Percentiles rank a stretch among this genome's conserved stretches.
These are phyloP conservation scores for Drosophila kanapiae DNA, from an alignment of 1,140 invertebrate genomes.

Conservation along the genomic window DNA sequence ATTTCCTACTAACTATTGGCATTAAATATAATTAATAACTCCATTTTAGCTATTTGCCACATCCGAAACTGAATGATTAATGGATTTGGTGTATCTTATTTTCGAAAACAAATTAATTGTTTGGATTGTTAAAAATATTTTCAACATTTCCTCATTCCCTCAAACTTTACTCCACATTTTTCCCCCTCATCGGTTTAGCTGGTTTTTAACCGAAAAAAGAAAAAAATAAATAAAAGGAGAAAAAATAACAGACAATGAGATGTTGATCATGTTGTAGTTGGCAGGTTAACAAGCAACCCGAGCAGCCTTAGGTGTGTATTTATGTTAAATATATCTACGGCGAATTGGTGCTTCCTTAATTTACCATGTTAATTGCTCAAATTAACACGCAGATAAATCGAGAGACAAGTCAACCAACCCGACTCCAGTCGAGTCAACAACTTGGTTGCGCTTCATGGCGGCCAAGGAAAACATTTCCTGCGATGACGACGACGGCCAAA, in stretches of 20 bases:
- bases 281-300: constrained; percentile 55
- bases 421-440: constrained; percentile 22
- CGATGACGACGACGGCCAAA: constrained; percentile 26
- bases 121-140: constrained; percentile 2
- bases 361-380: constrained; percentile 66
- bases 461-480: constrained; percentile 44
- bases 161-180: constrained; percentile 20
- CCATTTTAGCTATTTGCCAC: not conserved
- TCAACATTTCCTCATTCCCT: constrained; percentile 27
- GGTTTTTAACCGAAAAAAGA: constrained; percentile 28
- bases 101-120: constrained; percentile 18
- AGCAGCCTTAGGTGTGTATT: constrained; percentile 46
- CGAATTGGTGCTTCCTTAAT: constrained; percentile 71
- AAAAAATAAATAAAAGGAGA: constrained; percentile 20
- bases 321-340: constrained; percentile 50
- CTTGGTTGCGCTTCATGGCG: constrained; percentile 55
- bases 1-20: not conserved
- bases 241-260: constrained; percentile 45
- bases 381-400: constrained; percentile 72
- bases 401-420: constrained; percentile 52
- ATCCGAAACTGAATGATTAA: constrained; percentile 24
- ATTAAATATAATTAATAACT: constrained; percentile 6
- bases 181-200: constrained; percentile 11
- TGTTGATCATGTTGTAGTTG: constrained; percentile 57
- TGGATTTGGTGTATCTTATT: constrained; percentile 5